phyloP scores from a whole-genome alignment of 1,140 invertebrate species.

The Mycetomoellerius zeteki region DNA sequence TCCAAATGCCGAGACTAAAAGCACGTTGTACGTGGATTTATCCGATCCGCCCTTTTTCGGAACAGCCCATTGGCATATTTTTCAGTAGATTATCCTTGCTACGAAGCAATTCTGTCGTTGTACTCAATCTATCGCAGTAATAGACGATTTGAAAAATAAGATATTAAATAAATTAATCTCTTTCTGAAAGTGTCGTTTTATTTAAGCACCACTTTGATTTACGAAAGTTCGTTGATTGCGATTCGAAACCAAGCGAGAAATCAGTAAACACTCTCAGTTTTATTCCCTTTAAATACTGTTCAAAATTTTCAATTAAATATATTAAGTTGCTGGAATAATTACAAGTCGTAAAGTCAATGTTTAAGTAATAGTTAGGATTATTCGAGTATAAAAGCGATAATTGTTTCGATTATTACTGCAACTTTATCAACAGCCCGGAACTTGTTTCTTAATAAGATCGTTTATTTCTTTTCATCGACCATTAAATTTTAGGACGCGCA shows the following conservation, averaged over 20 bases:
- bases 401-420: slow-evolving; percentile 3
- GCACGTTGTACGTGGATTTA: slow-evolving; percentile 6
- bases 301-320: slow-evolving; percentile 7
- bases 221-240: slow-evolving; percentile 4
- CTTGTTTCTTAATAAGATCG: slow-evolving; percentile 4
- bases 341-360: not conserved
- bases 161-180: slow-evolving; percentile 9
- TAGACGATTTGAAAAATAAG: slow-evolving; percentile 18
- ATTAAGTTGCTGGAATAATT: slow-evolving; percentile 20
- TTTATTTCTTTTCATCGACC: slow-evolving; percentile 15
- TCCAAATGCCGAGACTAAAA: not conserved
- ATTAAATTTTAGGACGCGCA: not conserved
- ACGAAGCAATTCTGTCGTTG: not conserved
- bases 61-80: slow-evolving; percentile 26
- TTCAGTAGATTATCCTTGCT: not conserved
- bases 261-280: not conserved
- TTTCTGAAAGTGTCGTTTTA: not conserved
- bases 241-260: slow-evolving; percentile 2
- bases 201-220: not conserved
- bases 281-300: not conserved
- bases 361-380: slow-evolving; percentile 37
- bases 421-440: slow-evolving; percentile 23
- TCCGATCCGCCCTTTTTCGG: slow-evolving; percentile 21
- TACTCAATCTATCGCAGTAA: not conserved
- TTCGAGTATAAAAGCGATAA: slow-evolving; percentile 9